Percentiles rank a stretch among this genome's conserved stretches.
Evolutionary conservation across 2,797 vertebrate genomes (phyloP).

Genomic region (Cyclopterus lumpus): DNA sequence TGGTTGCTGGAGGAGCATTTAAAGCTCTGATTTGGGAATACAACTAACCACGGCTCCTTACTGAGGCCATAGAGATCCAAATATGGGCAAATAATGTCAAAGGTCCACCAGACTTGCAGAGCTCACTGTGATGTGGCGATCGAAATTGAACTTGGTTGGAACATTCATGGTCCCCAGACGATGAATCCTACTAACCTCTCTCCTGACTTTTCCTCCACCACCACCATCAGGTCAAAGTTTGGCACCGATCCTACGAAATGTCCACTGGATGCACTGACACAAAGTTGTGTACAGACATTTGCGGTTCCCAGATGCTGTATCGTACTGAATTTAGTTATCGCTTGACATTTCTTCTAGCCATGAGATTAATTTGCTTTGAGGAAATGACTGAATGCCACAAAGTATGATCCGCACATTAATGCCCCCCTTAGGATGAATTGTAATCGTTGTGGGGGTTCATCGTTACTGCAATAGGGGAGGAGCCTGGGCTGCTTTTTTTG

Average conservation of each 20-base stretch:
- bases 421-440: not conserved
- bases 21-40: not conserved
- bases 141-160: not conserved
- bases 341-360: not conserved
- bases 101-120: not conserved
- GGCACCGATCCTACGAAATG: not conserved
- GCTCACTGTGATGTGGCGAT: slow-evolving; percentile 2
- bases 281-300: not conserved
- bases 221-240: not conserved
- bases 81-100: not conserved
- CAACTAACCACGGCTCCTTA: not conserved
- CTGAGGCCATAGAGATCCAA: not conserved
- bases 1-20: not conserved
- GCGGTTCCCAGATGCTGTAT: not conserved
- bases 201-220: not conserved
- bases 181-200: not conserved
- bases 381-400: not conserved
- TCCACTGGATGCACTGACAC: not conserved
- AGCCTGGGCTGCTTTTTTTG: not conserved
- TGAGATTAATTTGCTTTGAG: not conserved
- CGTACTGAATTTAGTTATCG: not conserved
- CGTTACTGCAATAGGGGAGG: not conserved
- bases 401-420: not conserved
- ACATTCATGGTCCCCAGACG: not conserved
- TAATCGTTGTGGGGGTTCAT: not conserved